Base-by-base conservation (phyloP, 2,888 invertebrate species). In the Rhamphomyia laevipes region DNA sequence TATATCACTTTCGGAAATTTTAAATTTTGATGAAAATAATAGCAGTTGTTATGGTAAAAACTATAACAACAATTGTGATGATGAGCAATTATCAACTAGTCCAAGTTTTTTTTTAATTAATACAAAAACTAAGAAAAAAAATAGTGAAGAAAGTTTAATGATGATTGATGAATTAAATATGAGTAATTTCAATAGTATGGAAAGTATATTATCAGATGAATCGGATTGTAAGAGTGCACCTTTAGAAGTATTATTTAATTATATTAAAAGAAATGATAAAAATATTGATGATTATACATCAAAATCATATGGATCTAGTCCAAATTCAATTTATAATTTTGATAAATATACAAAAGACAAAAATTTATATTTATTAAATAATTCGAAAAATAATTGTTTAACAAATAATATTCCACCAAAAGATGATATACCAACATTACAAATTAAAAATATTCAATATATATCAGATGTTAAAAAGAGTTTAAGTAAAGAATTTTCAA, bases 41-140 rank as follows among this genome's bases (percentile, higher is more conserved):
- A 9, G 30, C 30, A 9, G 30, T 30, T 11, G 35, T n/a, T 35
- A 7, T 5, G 35, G n/a, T 13, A 35, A n/a, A 7, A 35, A 7
- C 5, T 5, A 35, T 35, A 35, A n/a, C 13, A 30, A n/a, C n/a
- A 30, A 9, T 30, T n/a, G 2, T n/a, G 43, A 50, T 21, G 74
- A 74, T 56, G 74, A 76, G 2, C 77, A 80, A 45, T 70, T 80
- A 31, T 78, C 79, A 45, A 86, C 82, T 40, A 84, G 86, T 59
- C 87, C 87, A 6, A 87, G 87, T 59, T 89, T 89, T 70, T 88
- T 87, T 58, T 64, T 88, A 21, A 84, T 84, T 49, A 82, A 80
- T 49, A 55, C n/a, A n/a, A n/a, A 63, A 58, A 63, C 64, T 1
- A 62, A 64, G 38, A 77, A 79, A 55, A 75, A 77, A 53, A 76